These are phyloP conservation scores for Cataglyphis cursor DNA, from an alignment of 2,888 invertebrate species.

Conservation along the genomic window DNA sequence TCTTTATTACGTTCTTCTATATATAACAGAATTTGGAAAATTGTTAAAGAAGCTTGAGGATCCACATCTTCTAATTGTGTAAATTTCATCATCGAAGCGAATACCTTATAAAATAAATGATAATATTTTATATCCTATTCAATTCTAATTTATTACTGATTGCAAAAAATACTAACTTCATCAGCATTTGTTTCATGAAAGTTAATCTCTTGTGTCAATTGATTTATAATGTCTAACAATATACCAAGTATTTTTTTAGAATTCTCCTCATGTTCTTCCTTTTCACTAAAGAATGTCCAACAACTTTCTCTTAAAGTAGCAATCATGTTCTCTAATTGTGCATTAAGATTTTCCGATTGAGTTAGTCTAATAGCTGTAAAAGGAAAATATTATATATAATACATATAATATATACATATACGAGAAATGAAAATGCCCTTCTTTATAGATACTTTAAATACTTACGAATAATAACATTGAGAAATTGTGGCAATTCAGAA, in stretches of 20 bases:
- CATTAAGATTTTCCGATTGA: conserved; percentile 54
- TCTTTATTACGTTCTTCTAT: conserved; percentile 80
- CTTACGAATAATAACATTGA: conserved; percentile 86
- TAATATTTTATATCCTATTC: not conserved
- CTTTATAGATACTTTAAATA: conserved; percentile 55
- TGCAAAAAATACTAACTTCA: conserved; percentile 57
- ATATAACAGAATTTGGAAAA: conserved; percentile 79
- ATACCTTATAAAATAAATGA: conserved; percentile 66
- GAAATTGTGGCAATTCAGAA: conserved; percentile 86
- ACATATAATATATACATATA: conserved; percentile 6
- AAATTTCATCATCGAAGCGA: conserved; percentile 76
- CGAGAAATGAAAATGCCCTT: not conserved
- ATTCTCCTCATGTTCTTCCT: conserved; percentile 71
- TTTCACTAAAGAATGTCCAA: conserved; percentile 71
- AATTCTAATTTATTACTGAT: not conserved
- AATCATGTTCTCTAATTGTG: conserved; percentile 73
- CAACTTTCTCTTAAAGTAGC: conserved; percentile 74
- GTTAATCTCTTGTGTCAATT: conserved; percentile 78
- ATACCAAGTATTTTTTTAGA: conserved; percentile 77
- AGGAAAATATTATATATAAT: conserved; percentile 34
- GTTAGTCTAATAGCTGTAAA: conserved; percentile 15
- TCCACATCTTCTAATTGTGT: conserved; percentile 71
- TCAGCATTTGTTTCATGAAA: conserved; percentile 71
- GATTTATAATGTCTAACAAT: conserved; percentile 80
- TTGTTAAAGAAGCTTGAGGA: conserved; percentile 69